These are phyloP conservation scores for Cheilosia vulpina DNA, from an alignment of 2,888 invertebrate species.

Conservation along the genomic window DNA sequence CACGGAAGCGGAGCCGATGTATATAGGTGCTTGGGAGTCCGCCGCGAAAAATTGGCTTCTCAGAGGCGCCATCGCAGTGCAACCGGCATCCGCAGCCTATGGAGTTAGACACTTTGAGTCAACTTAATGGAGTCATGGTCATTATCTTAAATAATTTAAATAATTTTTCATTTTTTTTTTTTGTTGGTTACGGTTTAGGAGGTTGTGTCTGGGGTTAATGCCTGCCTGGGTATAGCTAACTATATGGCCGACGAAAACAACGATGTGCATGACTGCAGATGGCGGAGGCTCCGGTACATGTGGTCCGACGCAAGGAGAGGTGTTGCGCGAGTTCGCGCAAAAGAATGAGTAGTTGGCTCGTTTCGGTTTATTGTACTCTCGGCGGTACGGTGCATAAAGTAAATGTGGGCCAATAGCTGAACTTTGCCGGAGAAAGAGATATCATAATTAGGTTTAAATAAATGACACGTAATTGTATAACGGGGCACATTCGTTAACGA, in stretches of 20 bases:
- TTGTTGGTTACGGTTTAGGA: slow-evolving; percentile 51
- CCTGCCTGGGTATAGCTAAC: slow-evolving; percentile 7
- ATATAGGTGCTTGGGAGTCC: slow-evolving; percentile 4
- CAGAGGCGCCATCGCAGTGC: slow-evolving; percentile 48
- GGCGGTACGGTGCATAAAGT: slow-evolving; percentile 16
- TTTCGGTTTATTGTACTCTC: slow-evolving; percentile 53
- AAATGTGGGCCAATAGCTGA: slow-evolving; percentile 65
- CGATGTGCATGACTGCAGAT: slow-evolving; percentile 38
- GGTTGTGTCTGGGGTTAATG: slow-evolving; percentile 62
- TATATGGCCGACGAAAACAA: slow-evolving; percentile 51
- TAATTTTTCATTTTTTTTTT: slow-evolving; percentile 31
- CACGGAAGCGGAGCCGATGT: slow-evolving; percentile 62
- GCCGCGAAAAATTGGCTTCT: slow-evolving; percentile 12
- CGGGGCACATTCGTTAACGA: slow-evolving; percentile 48
- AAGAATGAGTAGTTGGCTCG: slow-evolving; percentile 49
- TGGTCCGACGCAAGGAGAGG: slow-evolving; percentile 18
- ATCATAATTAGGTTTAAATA: slow-evolving; percentile 58
- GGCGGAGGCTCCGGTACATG: neutral
- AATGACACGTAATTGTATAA: slow-evolving; percentile 66
- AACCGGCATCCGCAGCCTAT: slow-evolving; percentile 19
- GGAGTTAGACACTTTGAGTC: slow-evolving; percentile 55
- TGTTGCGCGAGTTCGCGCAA: slow-evolving; percentile 38
- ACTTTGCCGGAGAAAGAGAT: slow-evolving; percentile 17
- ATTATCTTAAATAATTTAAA: slow-evolving; percentile 73
- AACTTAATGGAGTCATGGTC: slow-evolving; percentile 72